A percentile compares a stretch with the other conserved stretches of the same genome.
These are phyloP conservation scores for Numenius arquata DNA, from an alignment of 2,113 vertebrate genomes.

Conservation along the genomic window DNA sequence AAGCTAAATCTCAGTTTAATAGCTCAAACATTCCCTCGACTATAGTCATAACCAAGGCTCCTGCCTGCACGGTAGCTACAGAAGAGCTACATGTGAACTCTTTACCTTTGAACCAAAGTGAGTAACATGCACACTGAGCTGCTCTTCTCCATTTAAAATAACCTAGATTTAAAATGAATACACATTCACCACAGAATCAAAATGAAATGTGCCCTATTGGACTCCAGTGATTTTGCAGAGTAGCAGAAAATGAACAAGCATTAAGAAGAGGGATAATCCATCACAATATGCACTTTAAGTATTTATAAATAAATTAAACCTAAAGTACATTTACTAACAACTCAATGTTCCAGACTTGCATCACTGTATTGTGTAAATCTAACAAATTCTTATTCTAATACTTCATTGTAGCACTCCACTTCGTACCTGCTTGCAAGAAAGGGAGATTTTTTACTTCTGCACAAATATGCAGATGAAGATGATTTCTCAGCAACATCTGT, in stretches of 20 bases:
- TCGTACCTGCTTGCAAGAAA: neutral
- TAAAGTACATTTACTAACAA: neutral
- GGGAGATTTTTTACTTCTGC: neutral
- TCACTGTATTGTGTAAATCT: neutral
- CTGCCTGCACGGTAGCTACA: neutral
- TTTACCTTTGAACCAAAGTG: conserved; percentile 40
- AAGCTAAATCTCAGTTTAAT: neutral
- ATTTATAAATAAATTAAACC: neutral
- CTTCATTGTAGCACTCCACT: neutral
- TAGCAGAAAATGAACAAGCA: neutral
- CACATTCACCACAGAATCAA: neutral
- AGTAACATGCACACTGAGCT: neutral
- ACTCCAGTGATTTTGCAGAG: neutral
- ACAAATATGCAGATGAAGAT: neutral
- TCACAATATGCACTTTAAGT: neutral
- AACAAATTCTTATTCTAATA: neutral
- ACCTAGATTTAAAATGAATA: conserved; percentile 10
- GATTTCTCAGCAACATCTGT: neutral
- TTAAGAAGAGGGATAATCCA: neutral
- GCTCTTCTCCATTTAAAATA: neutral
- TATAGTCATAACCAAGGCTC: neutral
- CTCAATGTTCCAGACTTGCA: neutral
- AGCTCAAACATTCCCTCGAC: neutral
- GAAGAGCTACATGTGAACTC: conserved; percentile 26
- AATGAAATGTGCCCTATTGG: neutral